Conservation (phyloP, 2,888 invertebrate genomes). For the Digitonthophagus gazella region DNA sequence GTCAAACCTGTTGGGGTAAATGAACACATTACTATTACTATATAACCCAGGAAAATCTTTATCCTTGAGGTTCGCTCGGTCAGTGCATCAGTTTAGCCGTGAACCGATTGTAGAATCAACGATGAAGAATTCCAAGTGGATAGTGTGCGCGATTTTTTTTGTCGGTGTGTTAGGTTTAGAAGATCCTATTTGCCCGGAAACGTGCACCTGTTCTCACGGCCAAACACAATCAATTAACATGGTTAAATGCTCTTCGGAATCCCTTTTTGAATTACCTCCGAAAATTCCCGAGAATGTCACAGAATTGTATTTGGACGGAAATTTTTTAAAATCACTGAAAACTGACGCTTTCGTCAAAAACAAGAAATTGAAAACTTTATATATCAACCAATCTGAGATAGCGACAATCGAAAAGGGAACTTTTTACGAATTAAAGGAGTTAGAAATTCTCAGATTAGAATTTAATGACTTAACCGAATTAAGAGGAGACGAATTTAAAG, state of each 20-base stretch:
- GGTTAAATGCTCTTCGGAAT: slow-evolving; percentile 75
- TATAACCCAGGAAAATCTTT: slow-evolving; percentile 38
- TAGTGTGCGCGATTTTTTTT: slow-evolving; percentile 59
- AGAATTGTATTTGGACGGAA: slow-evolving; percentile 82
- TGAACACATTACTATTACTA: background rate
- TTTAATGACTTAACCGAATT: slow-evolving; percentile 68
- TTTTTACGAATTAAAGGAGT: slow-evolving; percentile 77
- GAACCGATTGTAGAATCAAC: slow-evolving; percentile 50
- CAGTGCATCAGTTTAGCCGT: slow-evolving; percentile 57
- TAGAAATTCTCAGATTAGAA: slow-evolving; percentile 73
- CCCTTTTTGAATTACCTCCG: slow-evolving; percentile 68
- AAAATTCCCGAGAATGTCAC: slow-evolving; percentile 90
- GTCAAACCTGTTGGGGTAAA: background rate
- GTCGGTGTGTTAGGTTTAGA: slow-evolving; percentile 63
- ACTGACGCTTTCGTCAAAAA: slow-evolving; percentile 85
- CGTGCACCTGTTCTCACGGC: slow-evolving; percentile 87
- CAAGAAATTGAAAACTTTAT: slow-evolving; percentile 72
- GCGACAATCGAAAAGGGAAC: slow-evolving; percentile 78
- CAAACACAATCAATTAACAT: slow-evolving; percentile 84
- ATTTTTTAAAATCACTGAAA: slow-evolving; percentile 71
- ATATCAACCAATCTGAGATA: slow-evolving; percentile 75
- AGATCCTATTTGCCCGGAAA: slow-evolving; percentile 73
- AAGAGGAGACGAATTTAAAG: slow-evolving; percentile 78
- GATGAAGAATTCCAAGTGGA: slow-evolving; percentile 53
- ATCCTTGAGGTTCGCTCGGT: slow-evolving; percentile 50